Evolutionary conservation across 2,888 invertebrate species (phyloP).

Genomic region (Drosophila tripunctata): DNA sequence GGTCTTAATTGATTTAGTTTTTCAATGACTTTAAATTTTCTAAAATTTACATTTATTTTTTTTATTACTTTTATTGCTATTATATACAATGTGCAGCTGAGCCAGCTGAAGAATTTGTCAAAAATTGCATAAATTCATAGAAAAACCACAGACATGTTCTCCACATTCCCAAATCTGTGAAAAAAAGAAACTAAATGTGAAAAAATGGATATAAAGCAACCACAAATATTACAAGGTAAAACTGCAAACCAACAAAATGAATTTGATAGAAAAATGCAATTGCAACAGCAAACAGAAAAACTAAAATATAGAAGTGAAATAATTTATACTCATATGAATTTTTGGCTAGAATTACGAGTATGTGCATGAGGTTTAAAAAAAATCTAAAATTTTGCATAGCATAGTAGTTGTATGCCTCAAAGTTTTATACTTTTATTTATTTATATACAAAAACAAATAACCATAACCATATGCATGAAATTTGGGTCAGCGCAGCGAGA

Average conservation of each 20-base stretch:
- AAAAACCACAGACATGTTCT: conserved; percentile 4
- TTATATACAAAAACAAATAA: conserved; percentile 48
- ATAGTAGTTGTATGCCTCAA: conserved; percentile 59
- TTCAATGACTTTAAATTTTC: background rate
- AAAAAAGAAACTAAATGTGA: too few relatives aligned
- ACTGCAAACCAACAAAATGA: conserved; percentile 40
- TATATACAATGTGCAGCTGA: background rate
- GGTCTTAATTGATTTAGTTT: background rate
- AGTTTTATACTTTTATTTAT: conserved; percentile 56
- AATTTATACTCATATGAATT: conserved; percentile 13
- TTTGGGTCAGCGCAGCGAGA: conserved; percentile 33
- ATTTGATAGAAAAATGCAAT: conserved; percentile 41
- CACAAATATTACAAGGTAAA: conserved; percentile 49
- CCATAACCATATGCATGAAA: conserved; percentile 51
- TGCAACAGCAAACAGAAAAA: conserved; percentile 27
- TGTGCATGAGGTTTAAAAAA: conserved; percentile 23
- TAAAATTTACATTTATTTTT: background rate
- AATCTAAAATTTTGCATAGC: conserved; percentile 38
- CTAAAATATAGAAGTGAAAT: conserved; percentile 5
- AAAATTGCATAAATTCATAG: background rate
- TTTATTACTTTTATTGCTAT: background rate
- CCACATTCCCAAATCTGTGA: background rate
- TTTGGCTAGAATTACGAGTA: conserved; percentile 9
- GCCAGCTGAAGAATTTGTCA: conserved; percentile 1
- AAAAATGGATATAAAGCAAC: conserved; percentile 18